Percentiles rank a stretch among this genome's conserved stretches.
phyloP scores from a whole-genome alignment of 2,797 vertebrate genomes.

The Hirundo rustica region DNA sequence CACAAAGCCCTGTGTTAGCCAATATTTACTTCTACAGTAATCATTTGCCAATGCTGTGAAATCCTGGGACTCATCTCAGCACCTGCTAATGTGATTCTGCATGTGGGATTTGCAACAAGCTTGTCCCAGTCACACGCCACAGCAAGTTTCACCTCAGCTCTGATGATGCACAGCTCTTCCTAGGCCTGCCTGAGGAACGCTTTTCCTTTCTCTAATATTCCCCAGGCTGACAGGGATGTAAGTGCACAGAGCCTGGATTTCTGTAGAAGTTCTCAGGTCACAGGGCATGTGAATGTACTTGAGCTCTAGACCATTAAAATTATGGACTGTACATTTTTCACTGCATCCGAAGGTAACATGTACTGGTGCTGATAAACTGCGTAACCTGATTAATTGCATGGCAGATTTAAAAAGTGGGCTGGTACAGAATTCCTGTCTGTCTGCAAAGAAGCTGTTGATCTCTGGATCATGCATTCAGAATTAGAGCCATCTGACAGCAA shows the following conservation, averaged over 20 bases:
- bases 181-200: neutral
- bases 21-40: neutral
- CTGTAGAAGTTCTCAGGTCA: neutral
- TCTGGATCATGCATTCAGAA: neutral
- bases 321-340: neutral
- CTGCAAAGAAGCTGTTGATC: neutral
- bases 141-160: neutral
- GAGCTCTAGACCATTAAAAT: neutral
- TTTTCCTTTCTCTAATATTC: neutral
- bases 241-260: neutral
- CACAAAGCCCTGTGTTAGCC: neutral
- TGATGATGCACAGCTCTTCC: neutral
- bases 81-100: neutral
- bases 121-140: neutral
- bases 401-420: neutral
- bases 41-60: neutral
- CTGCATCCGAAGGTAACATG: neutral
- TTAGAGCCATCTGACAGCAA: neutral
- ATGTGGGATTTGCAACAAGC: neutral
- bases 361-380: neutral
- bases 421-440: neutral
- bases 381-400: neutral
- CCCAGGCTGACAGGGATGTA: neutral
- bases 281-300: fast-evolving
- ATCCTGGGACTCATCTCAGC: neutral